phyloP scores from a whole-genome alignment of 2,797 vertebrate genomes.

The Heterohyrax brucei region DNA sequence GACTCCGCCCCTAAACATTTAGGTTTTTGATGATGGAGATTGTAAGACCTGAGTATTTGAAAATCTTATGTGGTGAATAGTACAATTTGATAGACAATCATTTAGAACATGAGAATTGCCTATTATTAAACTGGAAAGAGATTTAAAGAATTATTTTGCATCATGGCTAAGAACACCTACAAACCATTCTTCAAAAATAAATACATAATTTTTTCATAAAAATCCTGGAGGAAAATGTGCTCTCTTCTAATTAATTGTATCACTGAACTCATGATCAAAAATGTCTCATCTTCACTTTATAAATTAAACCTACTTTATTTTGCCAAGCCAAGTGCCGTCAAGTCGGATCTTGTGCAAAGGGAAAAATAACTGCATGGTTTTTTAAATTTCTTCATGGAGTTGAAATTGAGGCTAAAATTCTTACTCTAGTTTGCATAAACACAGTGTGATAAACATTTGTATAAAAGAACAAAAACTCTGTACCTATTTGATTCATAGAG shows the following conservation, averaged over 20 bases:
- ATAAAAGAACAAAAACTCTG: too few species aligned
- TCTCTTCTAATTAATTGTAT: neutral
- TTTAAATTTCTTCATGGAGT: neutral
- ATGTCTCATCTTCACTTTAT: neutral
- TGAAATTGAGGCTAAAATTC: constrained; percentile 31
- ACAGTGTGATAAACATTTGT: neutral
- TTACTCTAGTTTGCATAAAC: neutral
- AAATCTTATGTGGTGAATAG: neutral
- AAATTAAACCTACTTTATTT: neutral
- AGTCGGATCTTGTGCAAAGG: neutral
- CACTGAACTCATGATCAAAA: neutral
- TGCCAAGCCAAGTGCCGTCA: neutral
- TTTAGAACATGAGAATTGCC: neutral
- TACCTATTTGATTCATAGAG: too few species aligned
- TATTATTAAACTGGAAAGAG: neutral
- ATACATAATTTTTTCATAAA: neutral
- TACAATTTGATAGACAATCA: neutral
- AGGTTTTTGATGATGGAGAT: neutral
- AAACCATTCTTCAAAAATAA: constrained; percentile 9
- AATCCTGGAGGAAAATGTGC: neutral
- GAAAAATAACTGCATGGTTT: neutral
- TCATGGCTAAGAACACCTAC: neutral
- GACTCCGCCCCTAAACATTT: too few species aligned
- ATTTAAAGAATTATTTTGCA: constrained; percentile 10
- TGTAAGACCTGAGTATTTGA: neutral